phyloP scores from a whole-genome alignment of 2,797 vertebrate species.

The Ctenosaura bakeri region DNA sequence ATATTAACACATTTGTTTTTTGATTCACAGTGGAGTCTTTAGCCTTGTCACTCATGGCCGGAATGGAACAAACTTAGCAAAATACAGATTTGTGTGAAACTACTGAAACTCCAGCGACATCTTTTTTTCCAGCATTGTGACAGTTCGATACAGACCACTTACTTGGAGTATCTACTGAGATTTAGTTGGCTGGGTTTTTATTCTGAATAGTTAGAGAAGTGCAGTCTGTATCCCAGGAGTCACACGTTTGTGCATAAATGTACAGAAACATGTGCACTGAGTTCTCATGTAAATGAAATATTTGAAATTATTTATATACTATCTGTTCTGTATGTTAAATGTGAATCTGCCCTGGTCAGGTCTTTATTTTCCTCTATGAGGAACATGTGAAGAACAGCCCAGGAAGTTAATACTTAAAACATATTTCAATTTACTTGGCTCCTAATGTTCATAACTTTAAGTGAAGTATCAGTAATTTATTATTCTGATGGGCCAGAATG shows the following conservation, averaged over 20 bases:
- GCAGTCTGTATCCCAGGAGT: constrained; percentile 38
- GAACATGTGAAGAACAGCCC: constrained; percentile 15
- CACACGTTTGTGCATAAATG: constrained; percentile 21
- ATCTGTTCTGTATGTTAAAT: constrained; percentile 10
- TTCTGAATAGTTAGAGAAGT: background rate
- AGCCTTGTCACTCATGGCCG: constrained; percentile 96
- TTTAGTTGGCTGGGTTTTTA: background rate
- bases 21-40: constrained; percentile 93
- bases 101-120: constrained; percentile 21
- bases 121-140: constrained; percentile 39
- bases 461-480: background rate
- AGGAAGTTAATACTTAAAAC: constrained; percentile 15
- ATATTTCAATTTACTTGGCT: background rate
- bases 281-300: constrained; percentile 53
- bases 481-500: background rate
- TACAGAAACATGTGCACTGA: constrained; percentile 53
- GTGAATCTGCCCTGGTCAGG: background rate
- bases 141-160: constrained; percentile 7
- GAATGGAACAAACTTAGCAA: constrained; percentile 89
- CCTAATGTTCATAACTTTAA: background rate
- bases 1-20: constrained; percentile 52
- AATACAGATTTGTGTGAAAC: background rate
- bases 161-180: background rate
- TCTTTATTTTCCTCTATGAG: constrained; percentile 31
- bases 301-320: constrained; percentile 30